Evolutionary conservation across 2,113 vertebrate genomes (phyloP).

Genomic region (Tiliqua scincoides): DNA sequence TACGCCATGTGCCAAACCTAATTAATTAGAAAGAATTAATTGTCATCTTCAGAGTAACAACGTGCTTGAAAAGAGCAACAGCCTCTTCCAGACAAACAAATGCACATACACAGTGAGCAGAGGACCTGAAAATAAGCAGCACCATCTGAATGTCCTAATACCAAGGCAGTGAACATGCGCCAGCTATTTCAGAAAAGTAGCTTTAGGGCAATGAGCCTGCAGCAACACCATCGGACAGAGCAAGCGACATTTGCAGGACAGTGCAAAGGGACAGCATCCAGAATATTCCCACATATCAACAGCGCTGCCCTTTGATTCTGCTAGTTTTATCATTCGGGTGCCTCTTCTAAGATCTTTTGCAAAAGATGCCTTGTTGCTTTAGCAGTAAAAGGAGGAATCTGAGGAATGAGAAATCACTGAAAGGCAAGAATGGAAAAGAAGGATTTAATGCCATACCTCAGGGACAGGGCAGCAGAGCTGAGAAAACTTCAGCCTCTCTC

Average conservation of each 20-base stretch:
- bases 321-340: rapidly evolving
- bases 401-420: neutral
- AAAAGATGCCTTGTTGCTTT: rapidly evolving
- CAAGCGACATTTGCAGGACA: neutral
- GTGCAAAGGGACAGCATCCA: neutral
- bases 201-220: conserved; percentile 5
- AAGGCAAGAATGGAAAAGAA: conserved; percentile 15
- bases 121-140: neutral
- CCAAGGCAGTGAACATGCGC: neutral
- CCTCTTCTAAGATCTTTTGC: neutral
- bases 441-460: conserved; percentile 72
- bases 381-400: neutral
- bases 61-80: neutral
- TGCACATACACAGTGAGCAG: neutral
- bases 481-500: conserved; percentile 76
- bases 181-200: neutral
- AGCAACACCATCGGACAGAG: neutral
- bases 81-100: neutral
- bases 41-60: conserved; percentile 22
- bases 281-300: neutral
- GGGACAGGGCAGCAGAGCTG: conserved; percentile 76
- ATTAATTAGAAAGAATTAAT: neutral
- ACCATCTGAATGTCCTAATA: neutral
- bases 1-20: neutral
- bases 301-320: neutral